Evolutionary conservation across 2,113 vertebrate genomes (phyloP).

Genomic region (Trogon melanurus): DNA sequence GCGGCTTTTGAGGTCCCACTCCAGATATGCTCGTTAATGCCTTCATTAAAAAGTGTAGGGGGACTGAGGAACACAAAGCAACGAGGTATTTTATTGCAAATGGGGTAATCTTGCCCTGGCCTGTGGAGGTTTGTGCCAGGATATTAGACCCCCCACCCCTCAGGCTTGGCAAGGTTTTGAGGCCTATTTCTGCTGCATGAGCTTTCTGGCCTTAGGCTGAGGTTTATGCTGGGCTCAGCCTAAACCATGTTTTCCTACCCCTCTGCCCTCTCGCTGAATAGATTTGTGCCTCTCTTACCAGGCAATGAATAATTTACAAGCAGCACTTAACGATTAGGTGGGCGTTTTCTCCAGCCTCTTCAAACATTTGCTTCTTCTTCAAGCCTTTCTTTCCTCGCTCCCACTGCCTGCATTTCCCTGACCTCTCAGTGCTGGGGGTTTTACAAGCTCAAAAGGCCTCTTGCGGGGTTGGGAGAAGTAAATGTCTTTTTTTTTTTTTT

Average conservation of each 20-base stretch:
- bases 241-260: not conserved
- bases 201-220: not conserved
- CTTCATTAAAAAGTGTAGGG: not conserved
- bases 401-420: not conserved
- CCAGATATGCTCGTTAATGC: not conserved
- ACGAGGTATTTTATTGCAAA: not conserved
- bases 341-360: slow-evolving; percentile 29
- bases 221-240: not conserved
- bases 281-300: slow-evolving; percentile 29
- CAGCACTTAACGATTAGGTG: slow-evolving; percentile 70
- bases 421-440: rapidly evolving
- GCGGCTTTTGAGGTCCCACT: not conserved
- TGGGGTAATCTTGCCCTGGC: not conserved
- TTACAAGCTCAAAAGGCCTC: not conserved
- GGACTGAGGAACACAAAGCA: not conserved
- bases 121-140: not conserved
- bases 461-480: not conserved
- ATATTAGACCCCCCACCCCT: not conserved
- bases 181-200: not conserved
- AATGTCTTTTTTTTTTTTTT: not conserved
- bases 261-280: not conserved
- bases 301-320: slow-evolving; percentile 74
- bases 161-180: too few species aligned
- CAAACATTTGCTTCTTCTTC: slow-evolving; percentile 33
- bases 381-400: not conserved